Conservation (phyloP, 2,113 vertebrate genomes). For the Heptranchias perlo region DNA sequence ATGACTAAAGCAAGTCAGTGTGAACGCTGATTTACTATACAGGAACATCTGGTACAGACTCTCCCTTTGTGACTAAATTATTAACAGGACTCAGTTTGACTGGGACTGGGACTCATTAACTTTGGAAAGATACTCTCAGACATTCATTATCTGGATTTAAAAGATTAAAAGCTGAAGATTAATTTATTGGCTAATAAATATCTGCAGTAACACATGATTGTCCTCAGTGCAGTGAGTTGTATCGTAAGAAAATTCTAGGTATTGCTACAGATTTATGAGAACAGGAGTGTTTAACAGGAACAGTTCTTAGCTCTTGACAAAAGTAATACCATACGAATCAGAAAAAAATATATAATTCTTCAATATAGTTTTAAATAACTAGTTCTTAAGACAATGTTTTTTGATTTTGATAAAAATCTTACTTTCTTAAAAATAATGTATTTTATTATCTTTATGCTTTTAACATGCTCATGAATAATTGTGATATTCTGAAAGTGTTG, state of each 20-base stretch:
- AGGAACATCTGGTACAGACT: slow-evolving; percentile 55
- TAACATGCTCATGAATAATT: not conserved
- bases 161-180: slow-evolving; percentile 44
- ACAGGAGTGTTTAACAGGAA: not conserved
- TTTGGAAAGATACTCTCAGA: slow-evolving; percentile 36
- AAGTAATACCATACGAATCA: not conserved
- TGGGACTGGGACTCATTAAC: slow-evolving; percentile 40
- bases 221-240: slow-evolving; percentile 25
- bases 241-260: not conserved
- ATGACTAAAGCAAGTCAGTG: slow-evolving; percentile 46
- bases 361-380: not conserved
- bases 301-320: not conserved
- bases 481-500: slow-evolving; percentile 9
- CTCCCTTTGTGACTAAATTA: slow-evolving; percentile 53
- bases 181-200: slow-evolving; percentile 47
- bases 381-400: too few relatives aligned
- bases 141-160: slow-evolving; percentile 42
- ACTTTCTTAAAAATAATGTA: not conserved
- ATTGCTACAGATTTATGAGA: slow-evolving; percentile 19
- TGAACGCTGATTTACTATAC: slow-evolving; percentile 51
- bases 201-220: slow-evolving; percentile 36
- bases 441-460: not conserved
- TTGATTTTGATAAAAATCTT: not conserved
- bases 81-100: slow-evolving; percentile 47
- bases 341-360: not conserved